Conservation (phyloP, 1,140 invertebrate genomes). For the Anthonomus grandis region DNA sequence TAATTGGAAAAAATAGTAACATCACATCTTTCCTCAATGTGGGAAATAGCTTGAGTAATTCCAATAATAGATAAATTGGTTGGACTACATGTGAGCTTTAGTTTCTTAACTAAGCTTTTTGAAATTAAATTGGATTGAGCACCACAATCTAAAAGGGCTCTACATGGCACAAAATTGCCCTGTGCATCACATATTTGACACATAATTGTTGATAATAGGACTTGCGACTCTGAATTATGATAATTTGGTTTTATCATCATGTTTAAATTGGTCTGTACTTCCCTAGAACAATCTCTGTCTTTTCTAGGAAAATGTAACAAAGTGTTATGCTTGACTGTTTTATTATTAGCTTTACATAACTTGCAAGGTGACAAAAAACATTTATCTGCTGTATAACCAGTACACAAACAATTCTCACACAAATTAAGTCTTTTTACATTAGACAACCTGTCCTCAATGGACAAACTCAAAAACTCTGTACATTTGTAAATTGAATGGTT, state of each 20-base stretch:
- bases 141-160: not conserved
- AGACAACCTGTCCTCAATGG: not conserved
- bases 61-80: not conserved
- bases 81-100: not conserved
- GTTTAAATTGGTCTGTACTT: not conserved
- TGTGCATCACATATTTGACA: not conserved
- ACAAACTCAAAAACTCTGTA: not conserved
- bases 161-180: not conserved
- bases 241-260: not conserved
- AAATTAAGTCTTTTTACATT: not conserved
- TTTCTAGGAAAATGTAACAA: not conserved
- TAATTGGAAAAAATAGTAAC: not conserved
- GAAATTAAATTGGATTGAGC: not conserved
- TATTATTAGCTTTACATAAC: not conserved
- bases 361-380: not conserved
- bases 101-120: not conserved
- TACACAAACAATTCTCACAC: not conserved
- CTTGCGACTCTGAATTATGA: not conserved
- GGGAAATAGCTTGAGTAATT: not conserved
- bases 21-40: not conserved
- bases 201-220: not conserved
- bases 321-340: not conserved
- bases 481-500: not conserved
- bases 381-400: not conserved
- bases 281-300: not conserved